Percentiles rank a stretch among this genome's conserved stretches.
Evolutionary conservation across 2,797 vertebrate genomes (phyloP).

Genomic region (Hydrophis major): DNA sequence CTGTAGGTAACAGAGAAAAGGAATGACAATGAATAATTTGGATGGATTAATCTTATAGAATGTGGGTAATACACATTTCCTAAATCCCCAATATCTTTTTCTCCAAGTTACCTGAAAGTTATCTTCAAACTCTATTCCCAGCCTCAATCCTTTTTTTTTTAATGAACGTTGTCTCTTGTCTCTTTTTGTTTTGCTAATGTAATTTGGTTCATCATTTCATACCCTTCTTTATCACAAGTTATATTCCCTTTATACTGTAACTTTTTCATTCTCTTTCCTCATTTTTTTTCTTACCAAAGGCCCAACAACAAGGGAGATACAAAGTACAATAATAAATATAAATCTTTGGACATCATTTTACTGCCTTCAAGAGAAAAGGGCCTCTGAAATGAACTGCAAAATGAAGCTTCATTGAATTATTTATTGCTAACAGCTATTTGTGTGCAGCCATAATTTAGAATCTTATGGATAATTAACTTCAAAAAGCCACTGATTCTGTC

Average conservation of each 20-base stretch:
- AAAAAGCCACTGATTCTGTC: conserved; percentile 9
- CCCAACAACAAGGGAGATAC: not conserved
- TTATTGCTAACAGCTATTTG: conserved; percentile 57
- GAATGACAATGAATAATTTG: not conserved
- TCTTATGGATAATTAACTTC: conserved; percentile 48
- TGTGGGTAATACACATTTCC: not conserved
- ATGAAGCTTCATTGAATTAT: conserved; percentile 60
- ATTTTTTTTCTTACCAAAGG: not conserved
- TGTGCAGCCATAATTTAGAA: conserved; percentile 42
- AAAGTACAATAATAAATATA: conserved; percentile 24
- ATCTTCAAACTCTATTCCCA: not conserved
- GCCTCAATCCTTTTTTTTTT: not conserved
- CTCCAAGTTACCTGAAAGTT: not conserved
- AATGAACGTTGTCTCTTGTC: not conserved
- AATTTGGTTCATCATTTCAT: not conserved
- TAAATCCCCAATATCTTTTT: not conserved
- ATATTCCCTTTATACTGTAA: not conserved
- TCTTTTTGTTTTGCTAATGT: not conserved
- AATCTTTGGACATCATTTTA: conserved; percentile 24
- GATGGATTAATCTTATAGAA: not conserved
- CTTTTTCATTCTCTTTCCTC: not conserved
- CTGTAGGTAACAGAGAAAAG: not conserved
- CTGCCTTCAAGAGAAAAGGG: conserved; percentile 38
- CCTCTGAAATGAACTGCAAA: conserved; percentile 39
- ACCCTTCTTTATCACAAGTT: not conserved